Evolutionary conservation across 2,888 invertebrate species (phyloP), one percentile per base, ranked within the genome.

Genomic region (Resseliella maxima): DNA sequence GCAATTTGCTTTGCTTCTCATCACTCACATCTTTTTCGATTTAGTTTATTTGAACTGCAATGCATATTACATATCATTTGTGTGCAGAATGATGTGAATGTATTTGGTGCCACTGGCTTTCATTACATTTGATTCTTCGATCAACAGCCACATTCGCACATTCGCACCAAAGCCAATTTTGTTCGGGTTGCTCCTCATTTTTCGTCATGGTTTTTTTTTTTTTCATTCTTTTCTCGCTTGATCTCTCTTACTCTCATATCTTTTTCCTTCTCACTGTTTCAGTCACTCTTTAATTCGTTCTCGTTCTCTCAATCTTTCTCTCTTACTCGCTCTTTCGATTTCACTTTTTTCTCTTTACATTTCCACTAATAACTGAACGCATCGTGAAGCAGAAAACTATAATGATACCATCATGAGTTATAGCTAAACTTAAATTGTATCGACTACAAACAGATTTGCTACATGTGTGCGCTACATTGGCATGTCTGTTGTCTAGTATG

Each of bases 101-200:
- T 31, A 15, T 72, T 72, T 72, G 31, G 31, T 27, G 72, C 72
- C 72, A 72, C 12, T 72, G 31, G 35, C 31, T 35, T 35, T 72
- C 31, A 35, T 31, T 72, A 31, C 31, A 1, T 72, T 72, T 72
- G 31, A 35, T 72, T 31, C 12, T 72, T 72, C 35, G 35, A 72
- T 72, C 72, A 72, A 72, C 31, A n/a, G 35, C 72, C 72, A 59
- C 59, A 72, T 72, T 72, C 72, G 31, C 72, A 72, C 72, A 72
- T 72, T 72, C 72, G 1, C 72, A 72, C 35, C 72, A 72, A 35
- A 10, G 31, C 72, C 27, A 72, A 72, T 72, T 72, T 72, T 15
- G 15, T 31, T 72, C 15, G 72, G 18, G 72, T 1, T 59, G 59
- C 12, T 59, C 41, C 41, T 41, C 6, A 8, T 41, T 41, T 59